A percentile compares a stretch with the other conserved stretches of the same genome.
Conservation (phyloP, 2,113 vertebrate genomes). For the Chiloscyllium plagiosum region DNA sequence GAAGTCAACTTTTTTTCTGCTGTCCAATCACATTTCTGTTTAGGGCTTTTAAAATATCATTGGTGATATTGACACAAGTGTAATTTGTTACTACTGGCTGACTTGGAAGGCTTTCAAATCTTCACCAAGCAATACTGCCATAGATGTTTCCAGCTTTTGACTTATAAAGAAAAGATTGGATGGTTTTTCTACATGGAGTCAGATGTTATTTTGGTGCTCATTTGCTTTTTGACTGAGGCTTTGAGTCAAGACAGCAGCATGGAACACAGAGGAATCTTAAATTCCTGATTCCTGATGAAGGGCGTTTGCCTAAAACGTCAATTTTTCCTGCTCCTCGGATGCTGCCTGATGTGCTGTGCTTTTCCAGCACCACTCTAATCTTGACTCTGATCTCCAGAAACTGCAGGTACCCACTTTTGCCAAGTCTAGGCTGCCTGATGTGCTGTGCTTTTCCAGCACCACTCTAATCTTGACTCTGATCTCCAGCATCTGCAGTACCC, state of each 20-base stretch:
- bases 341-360: too few relatives aligned
- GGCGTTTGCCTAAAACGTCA: too few relatives aligned
- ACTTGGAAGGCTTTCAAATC: neutral
- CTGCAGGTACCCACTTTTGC: too few relatives aligned
- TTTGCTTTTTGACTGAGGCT: neutral
- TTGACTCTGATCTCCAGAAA: too few relatives aligned
- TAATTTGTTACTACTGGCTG: neutral
- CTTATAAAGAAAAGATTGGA: neutral
- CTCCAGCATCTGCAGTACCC: too few relatives aligned
- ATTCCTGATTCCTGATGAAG: too few relatives aligned
- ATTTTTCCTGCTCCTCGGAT: too few relatives aligned
- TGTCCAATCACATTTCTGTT: too few relatives aligned
- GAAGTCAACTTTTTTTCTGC: neutral
- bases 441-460: too few relatives aligned
- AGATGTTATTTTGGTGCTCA: neutral
- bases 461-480: too few relatives aligned
- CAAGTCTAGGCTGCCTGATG: too few relatives aligned
- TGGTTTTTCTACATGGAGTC: neutral
- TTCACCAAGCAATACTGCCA: neutral
- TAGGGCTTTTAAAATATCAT: neutral
- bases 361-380: too few relatives aligned
- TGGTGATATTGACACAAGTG: neutral
- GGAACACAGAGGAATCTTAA: neutral
- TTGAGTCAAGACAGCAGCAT: neutral
- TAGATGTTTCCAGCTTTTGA: neutral